Conservation (phyloP, 2,797 vertebrate genomes). For the Characodon lateralis region DNA sequence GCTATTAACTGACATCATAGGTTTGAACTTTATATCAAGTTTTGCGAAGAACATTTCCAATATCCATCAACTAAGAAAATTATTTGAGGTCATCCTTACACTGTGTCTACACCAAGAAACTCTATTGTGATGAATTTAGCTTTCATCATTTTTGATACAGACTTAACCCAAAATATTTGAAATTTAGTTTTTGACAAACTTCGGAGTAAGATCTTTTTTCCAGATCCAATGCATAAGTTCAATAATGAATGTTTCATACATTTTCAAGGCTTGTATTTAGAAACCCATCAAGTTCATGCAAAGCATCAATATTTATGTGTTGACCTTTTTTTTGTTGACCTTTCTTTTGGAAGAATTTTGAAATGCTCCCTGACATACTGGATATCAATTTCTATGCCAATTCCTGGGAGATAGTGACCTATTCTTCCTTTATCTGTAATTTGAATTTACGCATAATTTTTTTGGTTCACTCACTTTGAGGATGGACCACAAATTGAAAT, state of each 20-base stretch:
- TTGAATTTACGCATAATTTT: neutral
- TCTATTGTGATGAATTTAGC: neutral
- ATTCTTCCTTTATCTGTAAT: neutral
- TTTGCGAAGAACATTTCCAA: neutral
- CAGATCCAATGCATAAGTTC: neutral
- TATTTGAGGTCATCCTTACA: neutral
- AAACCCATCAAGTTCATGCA: neutral
- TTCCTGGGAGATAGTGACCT: neutral
- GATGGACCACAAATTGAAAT: neutral
- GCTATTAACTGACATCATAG: neutral
- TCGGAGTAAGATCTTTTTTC: neutral
- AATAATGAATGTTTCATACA: neutral
- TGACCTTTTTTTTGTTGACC: neutral
- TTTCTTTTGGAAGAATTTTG: too few species aligned
- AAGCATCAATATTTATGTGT: neutral
- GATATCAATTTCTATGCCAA: neutral
- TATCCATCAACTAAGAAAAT: neutral
- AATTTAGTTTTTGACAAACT: neutral
- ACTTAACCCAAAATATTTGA: neutral
- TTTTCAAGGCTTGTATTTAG: neutral
- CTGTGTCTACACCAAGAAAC: neutral
- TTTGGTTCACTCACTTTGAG: neutral
- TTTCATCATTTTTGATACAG: neutral
- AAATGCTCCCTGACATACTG: neutral
- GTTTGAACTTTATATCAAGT: neutral